A percentile compares a stretch with the other conserved stretches of the same genome.
Evolutionary conservation across 2,113 vertebrate genomes (phyloP).

Genomic region (Gila orcuttii): DNA sequence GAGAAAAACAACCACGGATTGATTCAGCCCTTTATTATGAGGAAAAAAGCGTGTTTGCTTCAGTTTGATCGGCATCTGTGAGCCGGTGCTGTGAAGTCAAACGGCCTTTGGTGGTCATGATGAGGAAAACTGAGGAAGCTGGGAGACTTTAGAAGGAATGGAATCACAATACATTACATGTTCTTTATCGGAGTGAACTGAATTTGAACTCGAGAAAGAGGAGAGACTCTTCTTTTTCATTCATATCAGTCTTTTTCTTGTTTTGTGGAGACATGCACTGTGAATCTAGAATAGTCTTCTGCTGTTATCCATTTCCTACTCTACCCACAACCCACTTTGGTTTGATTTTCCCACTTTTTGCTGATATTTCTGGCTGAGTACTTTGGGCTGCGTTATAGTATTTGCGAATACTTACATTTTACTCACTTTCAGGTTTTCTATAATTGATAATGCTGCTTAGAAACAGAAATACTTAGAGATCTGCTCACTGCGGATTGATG

Average conservation of each 20-base stretch:
- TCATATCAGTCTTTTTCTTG: not conserved
- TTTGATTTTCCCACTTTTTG: not conserved
- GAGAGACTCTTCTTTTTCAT: not conserved
- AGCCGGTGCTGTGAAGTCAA: slow-evolving; percentile 6
- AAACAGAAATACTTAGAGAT: not conserved
- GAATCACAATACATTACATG: slow-evolving; percentile 1
- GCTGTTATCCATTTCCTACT: not conserved
- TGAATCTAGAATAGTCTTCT: slow-evolving; percentile 30
- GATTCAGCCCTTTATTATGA: slow-evolving; percentile 1
- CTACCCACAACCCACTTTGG: not conserved
- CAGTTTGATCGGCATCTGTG: slow-evolving; percentile 56
- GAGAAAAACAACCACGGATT: not conserved
- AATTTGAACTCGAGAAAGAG: not conserved
- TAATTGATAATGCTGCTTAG: not conserved
- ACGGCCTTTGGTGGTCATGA: not conserved
- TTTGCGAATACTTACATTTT: slow-evolving; percentile 1
- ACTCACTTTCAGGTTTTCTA: slow-evolving; percentile 5
- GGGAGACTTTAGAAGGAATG: not conserved
- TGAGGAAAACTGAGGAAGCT: not conserved
- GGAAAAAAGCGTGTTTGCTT: slow-evolving; percentile 33
- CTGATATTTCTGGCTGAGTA: not conserved
- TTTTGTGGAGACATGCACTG: slow-evolving; percentile 34
- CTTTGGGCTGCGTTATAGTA: not conserved
- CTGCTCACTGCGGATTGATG: not conserved
- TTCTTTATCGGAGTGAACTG: not conserved